A percentile compares a stretch with the other conserved stretches of the same genome.
Evolutionary conservation across 2,888 invertebrate species (phyloP).

Genomic region (Cephus sareptanus): DNA sequence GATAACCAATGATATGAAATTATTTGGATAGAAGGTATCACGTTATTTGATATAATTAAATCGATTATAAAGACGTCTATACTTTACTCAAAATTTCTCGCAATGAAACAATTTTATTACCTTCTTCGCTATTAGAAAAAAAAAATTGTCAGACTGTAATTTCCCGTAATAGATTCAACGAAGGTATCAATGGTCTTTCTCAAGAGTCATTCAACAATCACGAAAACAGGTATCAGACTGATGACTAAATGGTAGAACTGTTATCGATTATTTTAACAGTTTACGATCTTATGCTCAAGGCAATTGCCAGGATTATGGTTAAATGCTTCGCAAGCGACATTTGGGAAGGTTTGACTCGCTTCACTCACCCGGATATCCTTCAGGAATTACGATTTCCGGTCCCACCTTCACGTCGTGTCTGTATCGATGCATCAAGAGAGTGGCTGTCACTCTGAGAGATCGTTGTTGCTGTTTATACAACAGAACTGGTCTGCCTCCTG

Average conservation of each 20-base stretch:
- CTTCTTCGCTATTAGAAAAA: neutral
- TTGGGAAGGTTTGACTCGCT: neutral
- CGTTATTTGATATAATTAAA: neutral
- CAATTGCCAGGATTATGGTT: neutral
- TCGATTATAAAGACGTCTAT: neutral
- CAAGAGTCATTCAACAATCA: neutral
- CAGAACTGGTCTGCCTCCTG: slow-evolving; percentile 64
- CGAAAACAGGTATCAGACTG: neutral
- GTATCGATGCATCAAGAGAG: slow-evolving; percentile 66
- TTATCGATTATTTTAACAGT: neutral
- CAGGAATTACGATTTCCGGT: slow-evolving; percentile 67
- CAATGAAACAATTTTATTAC: neutral
- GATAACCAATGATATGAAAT: neutral
- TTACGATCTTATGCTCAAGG: neutral
- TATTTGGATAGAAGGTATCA: neutral
- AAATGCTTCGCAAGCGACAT: neutral
- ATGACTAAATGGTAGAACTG: neutral
- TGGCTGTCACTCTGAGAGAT: slow-evolving; percentile 57
- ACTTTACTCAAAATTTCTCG: neutral
- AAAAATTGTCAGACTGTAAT: neutral
- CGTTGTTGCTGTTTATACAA: slow-evolving; percentile 58
- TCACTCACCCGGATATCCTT: slow-evolving; percentile 66
- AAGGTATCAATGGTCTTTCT: neutral
- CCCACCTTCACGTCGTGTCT: slow-evolving; percentile 68
- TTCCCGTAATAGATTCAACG: neutral